These are phyloP conservation scores for Apamea monoglypha DNA, from an alignment of 2,888 invertebrate species.

Conservation along the genomic window DNA sequence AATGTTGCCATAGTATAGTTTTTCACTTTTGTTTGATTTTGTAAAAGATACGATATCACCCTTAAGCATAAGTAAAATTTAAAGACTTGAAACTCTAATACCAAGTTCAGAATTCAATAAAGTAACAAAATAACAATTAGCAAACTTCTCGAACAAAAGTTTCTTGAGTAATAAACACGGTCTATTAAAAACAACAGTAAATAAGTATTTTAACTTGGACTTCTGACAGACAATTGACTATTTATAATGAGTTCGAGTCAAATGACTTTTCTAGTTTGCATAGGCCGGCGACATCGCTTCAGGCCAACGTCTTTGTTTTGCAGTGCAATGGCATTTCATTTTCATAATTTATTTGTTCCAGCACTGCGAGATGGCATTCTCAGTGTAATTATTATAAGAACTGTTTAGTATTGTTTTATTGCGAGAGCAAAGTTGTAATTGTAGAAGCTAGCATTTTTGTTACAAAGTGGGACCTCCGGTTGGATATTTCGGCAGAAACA, in stretches of 20 bases:
- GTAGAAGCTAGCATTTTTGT: not conserved
- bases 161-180: constrained; percentile 9
- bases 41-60: not conserved
- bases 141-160: constrained; percentile 24
- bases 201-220: constrained; percentile 32
- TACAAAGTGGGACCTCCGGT: not conserved
- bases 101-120: constrained; percentile 8
- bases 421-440: not conserved
- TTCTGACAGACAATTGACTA: constrained; percentile 44
- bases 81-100: not conserved
- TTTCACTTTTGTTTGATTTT: not conserved
- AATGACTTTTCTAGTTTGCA: constrained; percentile 63
- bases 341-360: constrained; percentile 43
- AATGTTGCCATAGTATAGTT: not conserved
- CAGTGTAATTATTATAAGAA: constrained; percentile 14
- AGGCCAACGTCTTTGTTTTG: constrained; percentile 26
- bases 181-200: constrained; percentile 34
- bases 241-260: constrained; percentile 57
- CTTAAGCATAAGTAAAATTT: not conserved
- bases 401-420: constrained; percentile 2
- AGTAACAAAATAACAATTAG: constrained; percentile 22
- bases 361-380: not conserved
- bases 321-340: constrained; percentile 43
- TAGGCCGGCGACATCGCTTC: constrained; percentile 37
- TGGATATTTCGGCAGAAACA: not conserved